Evolutionary conservation across 2,888 invertebrate genomes (phyloP).

Genomic region (Hypercompe scribonia): DNA sequence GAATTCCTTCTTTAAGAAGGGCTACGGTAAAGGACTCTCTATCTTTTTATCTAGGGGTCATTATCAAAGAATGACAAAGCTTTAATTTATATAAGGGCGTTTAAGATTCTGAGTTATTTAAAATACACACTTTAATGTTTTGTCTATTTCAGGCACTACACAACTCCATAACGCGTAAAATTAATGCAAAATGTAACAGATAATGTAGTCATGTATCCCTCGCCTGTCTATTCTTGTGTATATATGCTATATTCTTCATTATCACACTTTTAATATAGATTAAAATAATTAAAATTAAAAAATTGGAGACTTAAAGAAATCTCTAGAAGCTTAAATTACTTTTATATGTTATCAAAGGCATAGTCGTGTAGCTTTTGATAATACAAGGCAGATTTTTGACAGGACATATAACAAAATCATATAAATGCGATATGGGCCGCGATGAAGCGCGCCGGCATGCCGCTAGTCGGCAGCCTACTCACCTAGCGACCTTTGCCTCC

Average conservation of each 20-base stretch:
- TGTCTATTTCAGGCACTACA: not conserved
- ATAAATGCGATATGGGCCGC: slow-evolving; percentile 71
- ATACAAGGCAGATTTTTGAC: slow-evolving; percentile 54
- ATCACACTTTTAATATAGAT: not conserved
- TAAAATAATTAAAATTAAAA: slow-evolving; percentile 28
- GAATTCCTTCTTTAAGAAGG: not conserved
- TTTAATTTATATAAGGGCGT: not conserved
- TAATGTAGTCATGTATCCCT: not conserved
- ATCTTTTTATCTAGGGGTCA: not conserved
- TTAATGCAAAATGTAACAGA: not conserved
- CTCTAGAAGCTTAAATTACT: slow-evolving; percentile 56
- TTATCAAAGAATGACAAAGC: not conserved
- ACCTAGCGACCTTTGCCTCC: slow-evolving; percentile 64
- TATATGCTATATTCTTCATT: not conserved
- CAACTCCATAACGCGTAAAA: not conserved
- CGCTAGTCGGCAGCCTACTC: slow-evolving; percentile 45
- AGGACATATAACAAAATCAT: slow-evolving; percentile 68
- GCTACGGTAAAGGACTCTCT: not conserved
- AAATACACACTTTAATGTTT: not conserved
- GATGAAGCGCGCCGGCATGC: slow-evolving; percentile 34
- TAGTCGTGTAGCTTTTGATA: slow-evolving; percentile 56
- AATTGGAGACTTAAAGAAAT: slow-evolving; percentile 56
- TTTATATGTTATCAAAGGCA: slow-evolving; percentile 51
- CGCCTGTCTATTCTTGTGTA: not conserved
- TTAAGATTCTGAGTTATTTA: not conserved